Evolutionary conservation across 2,113 vertebrate genomes (phyloP).

Genomic region (Hemicordylus capensis): DNA sequence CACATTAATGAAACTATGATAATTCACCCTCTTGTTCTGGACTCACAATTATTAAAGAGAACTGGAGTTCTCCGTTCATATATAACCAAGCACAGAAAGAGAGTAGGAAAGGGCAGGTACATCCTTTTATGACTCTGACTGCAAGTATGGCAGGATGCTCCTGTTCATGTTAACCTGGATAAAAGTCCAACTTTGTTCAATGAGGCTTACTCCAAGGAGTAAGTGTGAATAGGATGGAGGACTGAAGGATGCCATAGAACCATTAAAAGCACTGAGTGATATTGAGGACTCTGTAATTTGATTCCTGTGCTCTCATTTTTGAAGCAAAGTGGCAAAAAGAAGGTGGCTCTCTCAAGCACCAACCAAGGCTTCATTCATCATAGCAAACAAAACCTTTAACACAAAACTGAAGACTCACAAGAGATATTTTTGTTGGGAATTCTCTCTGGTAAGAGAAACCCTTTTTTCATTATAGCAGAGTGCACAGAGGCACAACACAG

Average conservation of each 20-base stretch:
- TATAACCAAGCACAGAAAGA: background rate
- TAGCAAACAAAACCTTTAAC: background rate
- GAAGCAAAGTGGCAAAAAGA: background rate
- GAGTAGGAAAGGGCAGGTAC: background rate
- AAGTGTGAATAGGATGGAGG: background rate
- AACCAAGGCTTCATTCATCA: background rate
- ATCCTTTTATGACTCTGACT: background rate
- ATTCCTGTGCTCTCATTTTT: background rate
- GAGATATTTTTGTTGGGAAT: no score
- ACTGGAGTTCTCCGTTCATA: background rate
- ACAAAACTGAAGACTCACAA: background rate
- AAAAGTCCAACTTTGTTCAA: background rate
- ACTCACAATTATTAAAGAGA: background rate
- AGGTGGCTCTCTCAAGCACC: background rate
- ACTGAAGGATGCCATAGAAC: background rate
- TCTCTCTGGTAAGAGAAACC: no score
- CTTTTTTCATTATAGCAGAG: no score
- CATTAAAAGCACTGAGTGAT: background rate
- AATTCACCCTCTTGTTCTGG: background rate
- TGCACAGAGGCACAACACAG: no score
- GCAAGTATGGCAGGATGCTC: background rate
- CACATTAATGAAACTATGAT: background rate
- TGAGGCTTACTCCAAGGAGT: background rate
- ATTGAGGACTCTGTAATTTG: background rate
- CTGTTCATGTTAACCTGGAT: background rate